A percentile compares a stretch with the other conserved stretches of the same genome.
phyloP scores from a whole-genome alignment of 2,888 invertebrate genomes.

The Metellina segmentata region DNA sequence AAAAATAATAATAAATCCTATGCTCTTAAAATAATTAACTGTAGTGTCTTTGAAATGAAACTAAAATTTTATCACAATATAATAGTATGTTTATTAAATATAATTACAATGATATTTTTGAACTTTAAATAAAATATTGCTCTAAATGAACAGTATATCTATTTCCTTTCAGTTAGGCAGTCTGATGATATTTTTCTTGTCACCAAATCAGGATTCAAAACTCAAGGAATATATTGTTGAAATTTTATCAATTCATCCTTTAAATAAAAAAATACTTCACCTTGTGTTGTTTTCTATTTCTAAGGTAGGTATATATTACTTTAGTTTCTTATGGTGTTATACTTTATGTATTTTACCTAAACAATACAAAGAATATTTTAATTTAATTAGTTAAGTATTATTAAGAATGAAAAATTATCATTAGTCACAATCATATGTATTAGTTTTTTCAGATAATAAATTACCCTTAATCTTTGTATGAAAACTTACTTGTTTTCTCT shows the following conservation, averaged over 20 bases:
- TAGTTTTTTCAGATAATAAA: neutral
- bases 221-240: slow-evolving; percentile 82
- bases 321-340: neutral
- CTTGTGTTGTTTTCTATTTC: slow-evolving; percentile 44
- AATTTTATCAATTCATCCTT: slow-evolving; percentile 79
- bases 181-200: slow-evolving; percentile 82
- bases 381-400: too few relatives aligned
- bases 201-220: slow-evolving; percentile 82
- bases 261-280: slow-evolving; percentile 66
- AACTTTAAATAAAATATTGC: too few relatives aligned
- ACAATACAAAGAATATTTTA: neutral
- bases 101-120: too few relatives aligned
- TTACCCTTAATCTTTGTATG: neutral
- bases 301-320: slow-evolving; percentile 43
- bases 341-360: neutral
- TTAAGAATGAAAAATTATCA: too few relatives aligned
- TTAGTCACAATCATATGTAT: too few relatives aligned
- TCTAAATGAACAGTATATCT: neutral
- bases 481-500: too few relatives aligned
- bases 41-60: too few relatives aligned
- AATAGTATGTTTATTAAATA: too few relatives aligned
- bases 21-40: too few relatives aligned
- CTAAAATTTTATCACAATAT: too few relatives aligned
- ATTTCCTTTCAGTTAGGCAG: slow-evolving; percentile 81
- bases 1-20: too few relatives aligned